Conservation (phyloP, 2,888 invertebrate genomes). For the Euzophera pinguis region DNA sequence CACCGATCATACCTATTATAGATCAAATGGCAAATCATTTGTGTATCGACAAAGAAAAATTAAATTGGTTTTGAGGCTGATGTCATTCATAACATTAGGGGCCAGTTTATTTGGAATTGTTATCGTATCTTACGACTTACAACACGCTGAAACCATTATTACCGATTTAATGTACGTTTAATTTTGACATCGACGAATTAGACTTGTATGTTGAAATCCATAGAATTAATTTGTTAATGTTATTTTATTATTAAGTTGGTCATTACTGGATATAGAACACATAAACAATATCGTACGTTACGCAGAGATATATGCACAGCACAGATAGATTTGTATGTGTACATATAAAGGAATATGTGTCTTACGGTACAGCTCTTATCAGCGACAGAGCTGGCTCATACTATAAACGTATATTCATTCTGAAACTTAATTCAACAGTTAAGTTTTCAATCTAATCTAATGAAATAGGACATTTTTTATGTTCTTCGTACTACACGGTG, state of each 20-base stretch:
- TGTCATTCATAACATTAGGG: not conserved
- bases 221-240: too few species aligned
- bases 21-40: not conserved
- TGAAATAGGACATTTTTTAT: not conserved
- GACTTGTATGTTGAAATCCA: too few species aligned
- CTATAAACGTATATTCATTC: slow-evolving; percentile 20
- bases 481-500: not conserved
- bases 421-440: not conserved
- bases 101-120: not conserved
- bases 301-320: too few species aligned
- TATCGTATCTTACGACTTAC: not conserved
- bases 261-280: too few species aligned
- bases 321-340: slow-evolving; percentile 19
- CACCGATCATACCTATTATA: not conserved
- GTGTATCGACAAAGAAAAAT: not conserved
- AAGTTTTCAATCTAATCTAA: not conserved
- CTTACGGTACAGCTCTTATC: slow-evolving; percentile 52
- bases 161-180: too few species aligned
- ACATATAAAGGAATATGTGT: slow-evolving; percentile 26
- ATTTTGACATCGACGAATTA: too few species aligned
- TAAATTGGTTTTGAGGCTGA: not conserved
- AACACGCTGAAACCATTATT: too few species aligned
- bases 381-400: slow-evolving; percentile 47
- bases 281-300: too few species aligned
- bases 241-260: too few species aligned